Evolutionary conservation across 2,113 vertebrate genomes (phyloP).

Genomic region (Montifringilla adamsi): DNA sequence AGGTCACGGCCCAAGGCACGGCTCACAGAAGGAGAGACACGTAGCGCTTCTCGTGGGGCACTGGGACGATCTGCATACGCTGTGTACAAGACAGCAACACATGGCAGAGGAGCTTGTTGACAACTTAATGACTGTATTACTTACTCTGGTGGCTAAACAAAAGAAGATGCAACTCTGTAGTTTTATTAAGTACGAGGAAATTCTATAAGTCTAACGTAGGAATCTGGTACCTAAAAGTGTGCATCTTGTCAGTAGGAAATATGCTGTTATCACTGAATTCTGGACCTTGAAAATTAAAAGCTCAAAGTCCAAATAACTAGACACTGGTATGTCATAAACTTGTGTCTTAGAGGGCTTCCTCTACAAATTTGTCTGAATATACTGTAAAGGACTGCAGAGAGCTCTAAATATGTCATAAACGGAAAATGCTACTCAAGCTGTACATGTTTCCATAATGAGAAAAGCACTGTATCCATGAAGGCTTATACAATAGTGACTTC

Average conservation of each 20-base stretch:
- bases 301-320: not conserved
- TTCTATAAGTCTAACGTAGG: not conserved
- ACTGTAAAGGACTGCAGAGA: not conserved
- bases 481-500: constrained; percentile 46
- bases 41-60: not conserved
- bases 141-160: not conserved
- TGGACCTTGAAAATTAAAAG: not conserved
- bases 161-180: not conserved
- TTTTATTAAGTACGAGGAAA: not conserved
- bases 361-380: not conserved
- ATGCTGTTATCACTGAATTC: not conserved
- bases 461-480: not conserved
- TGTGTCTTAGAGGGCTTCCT: not conserved
- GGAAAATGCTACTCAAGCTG: not conserved
- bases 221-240: not conserved
- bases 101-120: not conserved
- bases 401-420: not conserved
- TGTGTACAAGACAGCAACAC: constrained; percentile 27
- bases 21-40: not conserved
- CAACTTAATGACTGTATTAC: not conserved
- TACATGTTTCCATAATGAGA: not conserved
- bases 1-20: not conserved
- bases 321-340: not conserved
- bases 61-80: not conserved
- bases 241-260: not conserved